Percentiles rank a stretch among this genome's conserved stretches.
Conservation (phyloP, 2,888 invertebrate species). For the Drosophila antonietae region DNA sequence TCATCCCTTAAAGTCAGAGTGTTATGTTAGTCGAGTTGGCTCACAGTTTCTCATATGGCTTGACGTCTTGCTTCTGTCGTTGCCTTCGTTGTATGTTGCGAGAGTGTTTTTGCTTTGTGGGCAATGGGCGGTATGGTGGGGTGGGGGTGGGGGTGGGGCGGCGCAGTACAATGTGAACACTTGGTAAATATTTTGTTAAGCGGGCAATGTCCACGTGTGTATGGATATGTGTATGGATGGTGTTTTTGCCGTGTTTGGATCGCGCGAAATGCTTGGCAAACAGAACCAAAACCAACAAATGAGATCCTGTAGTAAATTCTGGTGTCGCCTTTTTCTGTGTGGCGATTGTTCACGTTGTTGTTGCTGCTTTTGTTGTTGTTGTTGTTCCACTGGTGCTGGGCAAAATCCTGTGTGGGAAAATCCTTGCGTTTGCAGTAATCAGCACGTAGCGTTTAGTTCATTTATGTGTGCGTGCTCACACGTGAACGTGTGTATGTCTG, state of each 20-base stretch:
- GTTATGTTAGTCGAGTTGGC: not conserved
- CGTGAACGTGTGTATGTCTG: constrained; percentile 24
- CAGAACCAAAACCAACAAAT: constrained; percentile 74
- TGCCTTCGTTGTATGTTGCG: constrained; percentile 24
- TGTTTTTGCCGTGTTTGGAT: constrained; percentile 48
- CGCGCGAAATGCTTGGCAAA: constrained; percentile 73
- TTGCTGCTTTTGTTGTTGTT: constrained; percentile 7
- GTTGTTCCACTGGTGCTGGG: constrained; percentile 19
- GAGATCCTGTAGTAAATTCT: constrained; percentile 71
- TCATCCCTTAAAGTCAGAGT: not conserved
- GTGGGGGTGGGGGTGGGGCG: constrained; percentile 32
- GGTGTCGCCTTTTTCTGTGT: constrained; percentile 55
- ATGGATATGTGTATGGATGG: constrained; percentile 20
- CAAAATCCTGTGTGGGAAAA: constrained; percentile 56
- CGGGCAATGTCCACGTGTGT: constrained; percentile 57
- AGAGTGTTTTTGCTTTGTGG: not conserved
- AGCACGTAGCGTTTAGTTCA: constrained; percentile 78
- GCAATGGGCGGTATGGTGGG: not conserved
- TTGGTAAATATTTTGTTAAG: constrained; percentile 76
- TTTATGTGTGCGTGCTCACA: constrained; percentile 69
- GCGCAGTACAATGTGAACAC: constrained; percentile 67
- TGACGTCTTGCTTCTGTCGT: constrained; percentile 26
- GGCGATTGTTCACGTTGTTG: constrained; percentile 6
- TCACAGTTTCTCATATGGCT: not conserved
- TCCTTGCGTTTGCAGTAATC: constrained; percentile 79